phyloP scores from a whole-genome alignment of 2,797 vertebrate species.

The Epinephelus awoara region DNA sequence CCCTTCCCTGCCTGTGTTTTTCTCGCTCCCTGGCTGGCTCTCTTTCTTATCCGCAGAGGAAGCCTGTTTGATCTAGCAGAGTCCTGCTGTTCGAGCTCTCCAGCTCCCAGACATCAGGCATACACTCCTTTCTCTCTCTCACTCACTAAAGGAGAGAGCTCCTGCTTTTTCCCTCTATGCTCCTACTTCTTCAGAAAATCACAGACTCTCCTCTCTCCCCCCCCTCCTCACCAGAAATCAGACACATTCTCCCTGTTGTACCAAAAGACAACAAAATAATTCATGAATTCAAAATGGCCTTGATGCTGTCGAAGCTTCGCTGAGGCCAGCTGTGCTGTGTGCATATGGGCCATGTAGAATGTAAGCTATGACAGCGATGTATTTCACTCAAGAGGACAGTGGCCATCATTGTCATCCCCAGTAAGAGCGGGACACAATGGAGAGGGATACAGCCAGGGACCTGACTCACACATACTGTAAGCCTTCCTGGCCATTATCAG shows the following conservation, averaged over 20 bases:
- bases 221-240: slow-evolving; percentile 48
- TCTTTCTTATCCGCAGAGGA: slow-evolving; percentile 75
- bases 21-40: slow-evolving; percentile 38
- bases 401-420: slow-evolving; percentile 74
- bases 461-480: slow-evolving; percentile 77
- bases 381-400: slow-evolving; percentile 70
- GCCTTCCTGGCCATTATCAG: slow-evolving; percentile 65
- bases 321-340: slow-evolving; percentile 62
- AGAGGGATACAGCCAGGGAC: slow-evolving; percentile 79
- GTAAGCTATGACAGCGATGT: slow-evolving; percentile 71
- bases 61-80: slow-evolving; percentile 78
- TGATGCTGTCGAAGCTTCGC: slow-evolving; percentile 36
- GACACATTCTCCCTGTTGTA: slow-evolving; percentile 56
- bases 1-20: slow-evolving; percentile 51
- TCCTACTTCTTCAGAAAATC: slow-evolving; percentile 35
- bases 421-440: slow-evolving; percentile 76
- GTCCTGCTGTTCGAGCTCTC: slow-evolving; percentile 75
- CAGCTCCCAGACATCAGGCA: slow-evolving; percentile 63
- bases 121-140: slow-evolving; percentile 41
- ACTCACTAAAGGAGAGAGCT: slow-evolving; percentile 36
- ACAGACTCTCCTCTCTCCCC: background rate
- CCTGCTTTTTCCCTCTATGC: slow-evolving; percentile 18
- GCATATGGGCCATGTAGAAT: slow-evolving; percentile 70
- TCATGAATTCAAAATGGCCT: slow-evolving; percentile 73
- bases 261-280: slow-evolving; percentile 73